Evolutionary conservation across 2,888 invertebrate genomes (phyloP), one percentile per base, ranked within the genome.

Genomic region (Andrena flavipes): DNA sequence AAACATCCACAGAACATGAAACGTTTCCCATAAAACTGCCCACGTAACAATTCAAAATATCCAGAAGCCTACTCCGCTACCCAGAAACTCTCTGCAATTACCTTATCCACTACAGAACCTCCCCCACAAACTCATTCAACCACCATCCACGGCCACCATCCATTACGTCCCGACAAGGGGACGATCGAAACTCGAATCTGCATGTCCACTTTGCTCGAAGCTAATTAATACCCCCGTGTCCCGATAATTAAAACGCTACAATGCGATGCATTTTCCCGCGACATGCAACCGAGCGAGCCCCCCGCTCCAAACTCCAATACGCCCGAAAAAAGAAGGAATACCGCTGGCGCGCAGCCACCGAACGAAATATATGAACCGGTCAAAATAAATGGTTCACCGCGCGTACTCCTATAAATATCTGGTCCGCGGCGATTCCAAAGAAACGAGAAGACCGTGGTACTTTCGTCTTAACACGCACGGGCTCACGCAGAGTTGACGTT

Each of bases 401-500:
- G 78, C 84, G 68, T 65, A 65, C 69, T 75, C 76, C 86, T 64
- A 87, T 87, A 87, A 87, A 87, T 86, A 84, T 80, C 73, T 49
- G 29, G 29, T 54, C 54, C 54, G 51, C 23, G 35, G 23, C 71
- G 72, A 54, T 49, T 42, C n/a, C 54, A 67, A 71, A 71, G 79
- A 33, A 30, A 69, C 59, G 51, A 82, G n/a, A 30, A 51, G 54
- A 35, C 26, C 26, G 67, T 42, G 70, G 29, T 49, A 70, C 67
- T 68, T 48, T 62, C 79, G 62, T 51, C 56, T 62, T 60, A 76
- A 76, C 82, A 84, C 82, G 84, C 84, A 82, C 84, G 82, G 71
- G 68, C 85, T 86, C 88, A 86, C 84, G 88, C 87, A 85, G 87
- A 72, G 87, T 62, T 42, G 76, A 77, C 77, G 84, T 71, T 65